A percentile compares a stretch with the other conserved stretches of the same genome.
Evolutionary conservation across 1,140 invertebrate species (phyloP).

Genomic region (Eulimnadia texana): DNA sequence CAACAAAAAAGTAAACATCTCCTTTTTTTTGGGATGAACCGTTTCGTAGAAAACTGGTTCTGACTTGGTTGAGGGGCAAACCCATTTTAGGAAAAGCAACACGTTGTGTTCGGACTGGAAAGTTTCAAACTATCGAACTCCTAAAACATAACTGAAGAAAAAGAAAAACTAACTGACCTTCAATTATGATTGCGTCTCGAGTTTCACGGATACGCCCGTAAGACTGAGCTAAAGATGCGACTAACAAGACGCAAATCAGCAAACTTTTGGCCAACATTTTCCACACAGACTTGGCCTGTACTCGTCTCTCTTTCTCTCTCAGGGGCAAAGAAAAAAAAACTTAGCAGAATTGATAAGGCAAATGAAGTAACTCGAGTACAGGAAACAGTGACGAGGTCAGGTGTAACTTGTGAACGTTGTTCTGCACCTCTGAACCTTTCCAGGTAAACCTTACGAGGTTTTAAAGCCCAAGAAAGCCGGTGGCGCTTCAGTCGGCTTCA

Average conservation of each 20-base stretch:
- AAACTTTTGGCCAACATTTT: background rate
- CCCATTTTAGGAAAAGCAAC: no score
- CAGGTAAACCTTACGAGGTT: background rate
- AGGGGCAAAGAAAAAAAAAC: background rate
- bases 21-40: no score
- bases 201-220: conserved; percentile 1
- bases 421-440: background rate
- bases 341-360: background rate
- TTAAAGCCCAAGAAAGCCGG: background rate
- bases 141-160: background rate
- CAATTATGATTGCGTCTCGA: conserved; percentile 2
- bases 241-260: background rate
- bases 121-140: background rate
- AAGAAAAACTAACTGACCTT: conserved; percentile 5
- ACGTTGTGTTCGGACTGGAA: background rate
- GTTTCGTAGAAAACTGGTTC: no score
- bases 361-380: background rate
- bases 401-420: background rate
- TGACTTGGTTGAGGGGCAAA: no score
- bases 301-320: background rate
- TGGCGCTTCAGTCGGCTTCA: background rate
- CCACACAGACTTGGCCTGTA: background rate
- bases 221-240: background rate
- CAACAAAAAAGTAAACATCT: no score
- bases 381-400: background rate